Evolutionary conservation across 2,797 vertebrate species (phyloP).

Genomic region (Gobionotothen gibberifrons): DNA sequence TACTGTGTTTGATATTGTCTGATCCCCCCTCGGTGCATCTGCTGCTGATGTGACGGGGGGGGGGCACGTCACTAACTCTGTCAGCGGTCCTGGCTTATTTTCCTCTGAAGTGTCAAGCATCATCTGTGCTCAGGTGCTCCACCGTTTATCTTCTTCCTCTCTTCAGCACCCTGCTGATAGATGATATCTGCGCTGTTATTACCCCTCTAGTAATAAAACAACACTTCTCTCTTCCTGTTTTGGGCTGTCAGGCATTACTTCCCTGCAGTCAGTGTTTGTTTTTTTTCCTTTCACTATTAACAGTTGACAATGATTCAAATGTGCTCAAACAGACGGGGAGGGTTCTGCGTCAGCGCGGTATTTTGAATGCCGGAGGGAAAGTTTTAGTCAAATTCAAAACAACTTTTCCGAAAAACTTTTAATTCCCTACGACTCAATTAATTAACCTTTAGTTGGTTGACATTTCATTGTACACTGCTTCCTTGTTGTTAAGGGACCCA

Average conservation of each 20-base stretch:
- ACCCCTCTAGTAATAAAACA: constrained; percentile 78
- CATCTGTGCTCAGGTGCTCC: constrained; percentile 74
- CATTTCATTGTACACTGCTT: constrained; percentile 1
- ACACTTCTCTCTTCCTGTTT: constrained; percentile 72
- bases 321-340: constrained; percentile 23
- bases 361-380: constrained; percentile 16
- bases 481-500: not conserved
- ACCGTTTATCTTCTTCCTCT: constrained; percentile 72
- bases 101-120: constrained; percentile 73
- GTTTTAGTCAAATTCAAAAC: not conserved
- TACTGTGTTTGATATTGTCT: constrained; percentile 58
- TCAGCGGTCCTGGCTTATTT: constrained; percentile 57
- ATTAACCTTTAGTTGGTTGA: not conserved
- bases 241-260: constrained; percentile 67
- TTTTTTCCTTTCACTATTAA: constrained; percentile 33
- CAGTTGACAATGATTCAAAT: constrained; percentile 45
- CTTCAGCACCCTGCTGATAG: constrained; percentile 74
- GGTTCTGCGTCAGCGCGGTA: constrained; percentile 20
- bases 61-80: constrained; percentile 55
- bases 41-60: constrained; percentile 45
- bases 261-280: constrained; percentile 44
- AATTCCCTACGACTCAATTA: not conserved
- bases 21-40: constrained; percentile 48
- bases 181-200: constrained; percentile 73
- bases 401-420: not conserved